These are phyloP conservation scores for Prochilodus magdalenae DNA, from an alignment of 2,113 vertebrate genomes.

Conservation along the genomic window DNA sequence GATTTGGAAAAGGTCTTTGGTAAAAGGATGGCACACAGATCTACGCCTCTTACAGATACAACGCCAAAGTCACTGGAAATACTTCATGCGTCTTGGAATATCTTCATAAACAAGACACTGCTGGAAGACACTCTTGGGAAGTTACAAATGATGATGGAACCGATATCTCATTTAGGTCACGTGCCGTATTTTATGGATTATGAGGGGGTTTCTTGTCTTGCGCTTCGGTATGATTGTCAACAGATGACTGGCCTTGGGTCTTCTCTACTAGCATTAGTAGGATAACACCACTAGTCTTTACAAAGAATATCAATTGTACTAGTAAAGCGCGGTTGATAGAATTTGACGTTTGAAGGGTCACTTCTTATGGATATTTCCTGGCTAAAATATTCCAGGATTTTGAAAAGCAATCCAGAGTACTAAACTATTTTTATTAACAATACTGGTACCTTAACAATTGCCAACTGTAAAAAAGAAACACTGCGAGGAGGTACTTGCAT, in stretches of 20 bases:
- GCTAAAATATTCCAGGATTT: not conserved
- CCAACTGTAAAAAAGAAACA: slow-evolving; percentile 76
- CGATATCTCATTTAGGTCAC: slow-evolving; percentile 73
- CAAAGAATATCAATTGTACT: slow-evolving; percentile 73
- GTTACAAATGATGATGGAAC: slow-evolving; percentile 84
- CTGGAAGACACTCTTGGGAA: slow-evolving; percentile 85
- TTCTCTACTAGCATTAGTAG: slow-evolving; percentile 89
- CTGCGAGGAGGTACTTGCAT: slow-evolving; percentile 87
- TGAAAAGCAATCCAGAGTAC: not conserved
- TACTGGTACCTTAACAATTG: slow-evolving; percentile 83
- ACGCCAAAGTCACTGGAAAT: slow-evolving; percentile 73
- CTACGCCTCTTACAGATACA: slow-evolving; percentile 74
- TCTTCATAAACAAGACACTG: slow-evolving; percentile 73
- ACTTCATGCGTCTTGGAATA: slow-evolving; percentile 81
- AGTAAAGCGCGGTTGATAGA: slow-evolving; percentile 77
- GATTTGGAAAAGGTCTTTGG: slow-evolving; percentile 81
- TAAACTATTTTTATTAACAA: not conserved
- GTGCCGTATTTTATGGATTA: not conserved
- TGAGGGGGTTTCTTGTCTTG: not conserved
- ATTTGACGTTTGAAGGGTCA: not conserved
- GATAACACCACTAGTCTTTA: slow-evolving; percentile 84
- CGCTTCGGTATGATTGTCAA: slow-evolving; percentile 62
- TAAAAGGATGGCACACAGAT: slow-evolving; percentile 85
- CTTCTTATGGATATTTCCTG: not conserved
- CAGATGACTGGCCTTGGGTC: slow-evolving; percentile 88